Evolutionary conservation across 2,888 invertebrate genomes (phyloP).

Genomic region (Tenthredo distinguenda): DNA sequence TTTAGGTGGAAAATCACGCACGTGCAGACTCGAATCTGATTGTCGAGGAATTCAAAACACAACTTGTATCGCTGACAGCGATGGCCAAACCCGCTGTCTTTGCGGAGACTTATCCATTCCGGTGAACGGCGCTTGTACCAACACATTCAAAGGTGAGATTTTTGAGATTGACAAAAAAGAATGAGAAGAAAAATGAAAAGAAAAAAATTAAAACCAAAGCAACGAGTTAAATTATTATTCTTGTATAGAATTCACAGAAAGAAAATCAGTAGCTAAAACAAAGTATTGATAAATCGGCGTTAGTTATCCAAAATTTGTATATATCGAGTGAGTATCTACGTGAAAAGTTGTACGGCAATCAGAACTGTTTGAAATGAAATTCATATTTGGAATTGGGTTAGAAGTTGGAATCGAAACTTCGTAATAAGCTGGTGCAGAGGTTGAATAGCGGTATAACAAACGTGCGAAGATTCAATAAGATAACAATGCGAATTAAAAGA

Average conservation of each 20-base stretch:
- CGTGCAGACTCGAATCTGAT: conserved; percentile 83
- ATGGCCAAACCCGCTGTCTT: conserved; percentile 83
- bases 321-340: neutral
- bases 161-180: neutral
- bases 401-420: neutral
- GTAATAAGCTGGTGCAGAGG: neutral
- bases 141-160: conserved; percentile 82
- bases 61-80: conserved; percentile 84
- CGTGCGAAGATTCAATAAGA: conserved; percentile 13
- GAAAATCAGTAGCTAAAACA: neutral
- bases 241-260: neutral
- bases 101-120: conserved; percentile 86
- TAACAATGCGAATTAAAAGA: conserved; percentile 36
- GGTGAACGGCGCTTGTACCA: conserved; percentile 83
- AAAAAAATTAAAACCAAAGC: neutral
- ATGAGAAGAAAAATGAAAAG: neutral
- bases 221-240: too few relatives aligned
- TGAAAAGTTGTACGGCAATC: neutral
- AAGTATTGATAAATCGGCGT: neutral
- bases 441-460: neutral
- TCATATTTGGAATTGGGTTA: neutral
- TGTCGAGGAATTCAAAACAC: conserved; percentile 84
- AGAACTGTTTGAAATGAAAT: neutral
- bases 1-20: conserved; percentile 80
- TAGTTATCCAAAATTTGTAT: too few relatives aligned